Evolutionary conservation across 2,888 invertebrate genomes (phyloP).

Genomic region (Agrenia bidenticulata): DNA sequence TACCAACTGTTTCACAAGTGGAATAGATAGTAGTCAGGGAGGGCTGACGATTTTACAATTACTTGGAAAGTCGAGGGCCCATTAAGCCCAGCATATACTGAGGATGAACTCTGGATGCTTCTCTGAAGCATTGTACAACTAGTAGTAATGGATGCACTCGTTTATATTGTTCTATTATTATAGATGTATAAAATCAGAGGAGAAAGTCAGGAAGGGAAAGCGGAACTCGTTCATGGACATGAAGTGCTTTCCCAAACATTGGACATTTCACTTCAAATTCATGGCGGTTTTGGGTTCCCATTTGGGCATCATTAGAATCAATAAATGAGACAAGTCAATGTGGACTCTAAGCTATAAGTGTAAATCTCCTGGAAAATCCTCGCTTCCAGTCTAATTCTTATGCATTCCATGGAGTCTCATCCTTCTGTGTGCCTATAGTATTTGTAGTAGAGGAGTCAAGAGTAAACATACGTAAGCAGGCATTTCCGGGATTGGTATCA

Average conservation of each 20-base stretch:
- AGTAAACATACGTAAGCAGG: no score
- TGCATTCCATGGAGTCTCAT: conserved; percentile 7
- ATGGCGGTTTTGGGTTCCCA: background rate
- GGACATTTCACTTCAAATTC: conserved; percentile 19
- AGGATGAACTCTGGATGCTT: conserved; percentile 7
- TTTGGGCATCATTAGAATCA: conserved; percentile 46
- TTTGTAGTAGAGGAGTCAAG: no score
- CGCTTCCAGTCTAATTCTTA: conserved; percentile 16
- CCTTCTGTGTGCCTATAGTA: no score
- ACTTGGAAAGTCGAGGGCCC: conserved; percentile 38
- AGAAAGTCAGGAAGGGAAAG: conserved; percentile 8
- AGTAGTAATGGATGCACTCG: background rate
- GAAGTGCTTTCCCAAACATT: conserved; percentile 6
- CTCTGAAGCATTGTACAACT: conserved; percentile 1
- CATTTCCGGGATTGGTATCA: no score
- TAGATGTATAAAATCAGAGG: conserved; percentile 2
- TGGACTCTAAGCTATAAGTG: conserved; percentile 23
- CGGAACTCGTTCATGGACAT: background rate
- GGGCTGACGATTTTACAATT: conserved; percentile 39
- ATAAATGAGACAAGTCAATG: conserved; percentile 48
- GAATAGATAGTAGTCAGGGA: background rate
- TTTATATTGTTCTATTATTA: background rate
- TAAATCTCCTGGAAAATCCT: conserved; percentile 25
- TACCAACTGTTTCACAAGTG: background rate
- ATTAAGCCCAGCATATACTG: conserved; percentile 6